Base-by-base conservation (phyloP, 2,797 vertebrate species). In the Macropodus opercularis region DNA sequence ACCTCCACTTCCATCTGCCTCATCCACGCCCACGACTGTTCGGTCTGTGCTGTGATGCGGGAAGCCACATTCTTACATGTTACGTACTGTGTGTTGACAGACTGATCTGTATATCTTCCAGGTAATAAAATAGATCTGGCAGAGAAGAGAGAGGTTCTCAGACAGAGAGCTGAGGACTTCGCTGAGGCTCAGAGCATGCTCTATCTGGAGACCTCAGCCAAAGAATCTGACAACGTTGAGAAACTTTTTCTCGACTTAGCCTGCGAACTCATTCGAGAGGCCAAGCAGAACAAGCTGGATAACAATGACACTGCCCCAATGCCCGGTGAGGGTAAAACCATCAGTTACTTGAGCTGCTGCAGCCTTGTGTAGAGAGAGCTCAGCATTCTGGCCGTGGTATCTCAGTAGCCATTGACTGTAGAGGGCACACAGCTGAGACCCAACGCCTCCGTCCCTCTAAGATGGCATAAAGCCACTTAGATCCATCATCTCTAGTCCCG, bases 331-430 rank as follows among this genome's bases (percentile, higher is more conserved):
- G 97, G 96, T 70, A 99, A 98, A 90, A 94, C 89, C 88, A 98
- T 99, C 92, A 98, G 92, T 89, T 99, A 98, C 91, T 94, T 99
- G 93, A 96, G 92, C 95, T 99, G 97, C 94, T 99, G 97, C 93
- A 97, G 94, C 87, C 92, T 96, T 81, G 96, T 96, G 90, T 98
- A 93, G 90, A 77, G 42, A 79, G 68, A 54, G 78, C 65, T 70
- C 36, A 78, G 72, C 50, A 57, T 64, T 44, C 54, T 61, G 63
- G 67, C 60, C 10, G 17, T 44, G 55, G 67, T 72, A 56, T 75
- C 69, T 73, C 66, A 48, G 79, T 74, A 79, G 75, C 79, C 72
- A 75, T 68, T 66, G 75, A 83, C 84, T 75, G 54, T 50, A 77
- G 84, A 82, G 63, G 63, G 61, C 68, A 78, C 63, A 74, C 65